phyloP scores from a whole-genome alignment of 2,888 invertebrate genomes.

The Neoaliturus tenellus region DNA sequence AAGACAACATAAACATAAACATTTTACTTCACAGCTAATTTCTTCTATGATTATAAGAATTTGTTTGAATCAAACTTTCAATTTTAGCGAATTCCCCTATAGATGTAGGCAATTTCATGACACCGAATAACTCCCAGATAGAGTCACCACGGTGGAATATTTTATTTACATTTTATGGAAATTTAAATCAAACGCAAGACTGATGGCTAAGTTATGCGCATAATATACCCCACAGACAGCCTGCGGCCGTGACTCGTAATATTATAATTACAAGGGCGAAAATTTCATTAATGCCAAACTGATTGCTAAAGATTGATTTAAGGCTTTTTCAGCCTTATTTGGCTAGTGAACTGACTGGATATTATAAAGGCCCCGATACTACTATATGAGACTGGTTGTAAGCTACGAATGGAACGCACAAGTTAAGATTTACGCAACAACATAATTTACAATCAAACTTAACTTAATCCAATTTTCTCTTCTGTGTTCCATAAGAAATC shows the following conservation, averaged over 20 bases:
- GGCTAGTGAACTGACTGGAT: neutral
- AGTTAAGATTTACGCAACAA: no score
- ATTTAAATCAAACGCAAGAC: neutral
- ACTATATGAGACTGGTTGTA: no score
- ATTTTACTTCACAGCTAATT: no score
- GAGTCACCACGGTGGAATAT: neutral
- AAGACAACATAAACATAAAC: no score
- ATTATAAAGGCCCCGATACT: no score
- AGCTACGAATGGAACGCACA: no score
- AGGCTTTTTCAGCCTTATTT: neutral
- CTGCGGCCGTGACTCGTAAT: neutral
- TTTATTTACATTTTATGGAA: neutral
- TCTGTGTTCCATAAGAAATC: no score
- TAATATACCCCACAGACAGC: neutral
- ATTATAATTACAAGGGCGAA: slow-evolving; percentile 12
- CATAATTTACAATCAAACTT: no score
- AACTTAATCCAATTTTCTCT: no score
- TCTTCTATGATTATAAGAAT: no score
- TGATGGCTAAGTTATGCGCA: slow-evolving; percentile 19
- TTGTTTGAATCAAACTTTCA: no score
- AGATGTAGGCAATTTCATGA: neutral
- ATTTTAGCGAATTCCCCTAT: no score
- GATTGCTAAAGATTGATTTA: neutral
- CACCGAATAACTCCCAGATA: neutral
- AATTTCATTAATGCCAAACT: slow-evolving; percentile 11